Conservation (phyloP, 2,888 invertebrate species). For the Tethea ocularis region DNA sequence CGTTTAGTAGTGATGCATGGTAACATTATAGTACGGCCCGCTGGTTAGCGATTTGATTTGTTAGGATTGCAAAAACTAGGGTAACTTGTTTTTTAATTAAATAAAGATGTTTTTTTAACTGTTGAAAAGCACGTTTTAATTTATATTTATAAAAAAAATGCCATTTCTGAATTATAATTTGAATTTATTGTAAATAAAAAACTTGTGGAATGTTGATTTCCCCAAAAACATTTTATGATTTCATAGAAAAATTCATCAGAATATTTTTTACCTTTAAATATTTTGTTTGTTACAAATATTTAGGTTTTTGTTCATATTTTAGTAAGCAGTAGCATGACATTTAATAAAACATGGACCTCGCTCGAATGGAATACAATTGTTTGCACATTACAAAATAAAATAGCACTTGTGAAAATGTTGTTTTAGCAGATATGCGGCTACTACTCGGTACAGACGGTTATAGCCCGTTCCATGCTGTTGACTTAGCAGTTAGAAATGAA, state of each 20-base stretch:
- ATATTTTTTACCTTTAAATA: no score
- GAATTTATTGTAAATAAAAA: no score
- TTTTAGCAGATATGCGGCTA: not conserved
- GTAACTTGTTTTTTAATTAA: not conserved
- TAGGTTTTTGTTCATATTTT: no score
- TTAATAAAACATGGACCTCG: not conserved
- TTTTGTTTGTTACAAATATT: no score
- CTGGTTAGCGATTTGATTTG: conserved; percentile 29
- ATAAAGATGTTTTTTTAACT: no score
- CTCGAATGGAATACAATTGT: not conserved
- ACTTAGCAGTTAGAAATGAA: not conserved
- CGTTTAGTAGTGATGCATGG: conserved; percentile 51
- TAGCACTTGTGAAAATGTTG: not conserved
- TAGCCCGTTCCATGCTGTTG: not conserved
- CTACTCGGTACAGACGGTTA: not conserved
- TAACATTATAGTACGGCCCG: conserved; percentile 39
- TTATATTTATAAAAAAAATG: no score
- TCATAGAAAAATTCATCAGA: not conserved
- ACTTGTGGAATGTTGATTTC: no score
- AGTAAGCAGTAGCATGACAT: not conserved
- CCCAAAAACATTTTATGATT: no score
- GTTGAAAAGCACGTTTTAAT: no score
- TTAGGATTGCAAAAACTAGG: conserved; percentile 9
- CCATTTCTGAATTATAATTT: no score
- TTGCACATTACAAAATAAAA: not conserved